These are phyloP conservation scores for Pterobdella sp. DNA, from an alignment of 2,888 invertebrate genomes.

Conservation along the genomic window DNA sequence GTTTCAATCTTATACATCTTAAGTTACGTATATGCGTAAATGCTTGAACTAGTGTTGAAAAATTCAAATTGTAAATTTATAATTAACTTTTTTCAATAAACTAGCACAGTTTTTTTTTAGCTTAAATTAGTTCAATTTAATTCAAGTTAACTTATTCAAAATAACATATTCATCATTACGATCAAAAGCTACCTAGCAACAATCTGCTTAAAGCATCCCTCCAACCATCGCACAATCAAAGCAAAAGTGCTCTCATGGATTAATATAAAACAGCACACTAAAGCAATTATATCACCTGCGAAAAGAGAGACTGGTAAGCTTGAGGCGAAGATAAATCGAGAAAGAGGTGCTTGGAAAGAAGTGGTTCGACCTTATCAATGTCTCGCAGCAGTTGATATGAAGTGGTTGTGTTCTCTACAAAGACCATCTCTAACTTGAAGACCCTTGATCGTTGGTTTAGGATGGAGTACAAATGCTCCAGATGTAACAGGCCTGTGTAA, in stretches of 20 bases:
- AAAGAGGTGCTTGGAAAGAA: constrained; percentile 13
- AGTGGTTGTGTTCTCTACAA: constrained; percentile 13
- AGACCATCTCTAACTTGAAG: constrained; percentile 16
- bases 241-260: background rate
- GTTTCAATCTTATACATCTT: too few species aligned
- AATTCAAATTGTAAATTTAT: too few species aligned
- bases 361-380: constrained; percentile 22
- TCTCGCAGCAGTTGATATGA: constrained; percentile 13
- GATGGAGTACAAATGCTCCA: constrained; percentile 26
- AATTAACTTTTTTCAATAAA: too few species aligned
- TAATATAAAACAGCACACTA: background rate
- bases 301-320: constrained; percentile 22
- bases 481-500: constrained; percentile 18
- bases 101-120: too few species aligned
- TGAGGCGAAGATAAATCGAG: constrained; percentile 17
- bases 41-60: too few species aligned
- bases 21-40: too few species aligned
- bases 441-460: constrained; percentile 11
- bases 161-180: too few species aligned
- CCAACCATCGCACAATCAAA: background rate
- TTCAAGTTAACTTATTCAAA: too few species aligned
- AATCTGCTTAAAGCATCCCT: too few species aligned
- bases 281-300: background rate
- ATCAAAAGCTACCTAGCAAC: too few species aligned
- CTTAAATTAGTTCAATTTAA: too few species aligned